phyloP scores from a whole-genome alignment of 2,888 invertebrate species.

The Leucophora obtusa region DNA sequence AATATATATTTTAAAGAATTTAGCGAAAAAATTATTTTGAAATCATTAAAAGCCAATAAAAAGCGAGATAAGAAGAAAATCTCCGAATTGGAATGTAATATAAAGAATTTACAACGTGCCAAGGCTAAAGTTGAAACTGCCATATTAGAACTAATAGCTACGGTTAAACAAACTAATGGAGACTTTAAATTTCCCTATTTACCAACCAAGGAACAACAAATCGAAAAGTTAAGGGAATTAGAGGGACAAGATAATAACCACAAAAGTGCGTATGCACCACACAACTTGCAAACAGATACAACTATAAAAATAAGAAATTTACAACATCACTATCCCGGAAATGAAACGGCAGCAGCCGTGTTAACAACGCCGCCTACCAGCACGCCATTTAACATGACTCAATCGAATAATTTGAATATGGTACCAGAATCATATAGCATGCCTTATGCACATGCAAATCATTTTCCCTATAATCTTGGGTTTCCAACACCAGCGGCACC shows the following conservation, averaged over 20 bases:
- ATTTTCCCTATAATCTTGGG: conserved; percentile 67
- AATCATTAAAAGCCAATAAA: conserved; percentile 72
- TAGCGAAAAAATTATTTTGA: conserved; percentile 75
- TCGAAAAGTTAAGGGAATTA: conserved; percentile 72
- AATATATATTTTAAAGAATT: conserved; percentile 78
- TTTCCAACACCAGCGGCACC: conserved; percentile 56
- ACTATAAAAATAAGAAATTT: conserved; percentile 44
- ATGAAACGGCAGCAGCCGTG: conserved; percentile 36
- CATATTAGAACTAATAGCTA: conserved; percentile 77
- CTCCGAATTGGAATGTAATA: conserved; percentile 74
- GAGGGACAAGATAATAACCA: conserved; percentile 51
- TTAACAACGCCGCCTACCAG: neutral
- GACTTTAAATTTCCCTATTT: conserved; percentile 78
- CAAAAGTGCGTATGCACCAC: neutral
- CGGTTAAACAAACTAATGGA: conserved; percentile 75
- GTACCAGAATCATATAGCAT: conserved; percentile 66
- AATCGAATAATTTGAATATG: conserved; percentile 57
- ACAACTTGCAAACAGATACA: conserved; percentile 51
- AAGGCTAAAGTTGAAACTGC: conserved; percentile 77
- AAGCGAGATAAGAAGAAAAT: conserved; percentile 78
- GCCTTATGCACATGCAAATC: conserved; percentile 69
- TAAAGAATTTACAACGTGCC: conserved; percentile 77
- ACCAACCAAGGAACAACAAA: conserved; percentile 77
- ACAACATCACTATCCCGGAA: conserved; percentile 47
- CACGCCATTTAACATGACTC: conserved; percentile 38